These are phyloP conservation scores for Sesamia nonagrioides DNA, from an alignment of 1,140 invertebrate species.

Conservation along the genomic window DNA sequence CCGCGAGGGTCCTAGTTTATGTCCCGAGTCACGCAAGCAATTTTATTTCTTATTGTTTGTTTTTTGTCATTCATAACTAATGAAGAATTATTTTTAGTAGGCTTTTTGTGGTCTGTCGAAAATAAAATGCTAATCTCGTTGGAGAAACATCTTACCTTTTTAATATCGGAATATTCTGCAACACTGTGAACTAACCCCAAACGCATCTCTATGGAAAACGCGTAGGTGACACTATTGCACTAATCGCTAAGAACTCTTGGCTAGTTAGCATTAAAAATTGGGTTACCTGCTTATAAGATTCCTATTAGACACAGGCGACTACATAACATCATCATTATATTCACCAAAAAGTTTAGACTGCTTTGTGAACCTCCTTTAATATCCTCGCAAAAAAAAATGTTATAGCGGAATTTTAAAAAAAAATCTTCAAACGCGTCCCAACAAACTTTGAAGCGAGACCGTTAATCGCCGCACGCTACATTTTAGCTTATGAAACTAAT, in stretches of 20 bases:
- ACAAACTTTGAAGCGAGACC: constrained; percentile 9
- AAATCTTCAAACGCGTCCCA: constrained; percentile 25
- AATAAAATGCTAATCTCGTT: constrained; percentile 9
- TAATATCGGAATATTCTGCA: neutral
- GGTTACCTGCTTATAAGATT: constrained; percentile 27
- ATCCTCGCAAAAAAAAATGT: constrained; percentile 12
- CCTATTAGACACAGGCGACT: neutral
- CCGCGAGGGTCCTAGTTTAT: neutral
- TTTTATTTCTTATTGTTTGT: neutral
- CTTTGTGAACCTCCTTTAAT: neutral
- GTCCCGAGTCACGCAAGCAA: constrained; percentile 27
- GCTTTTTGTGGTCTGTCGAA: neutral
- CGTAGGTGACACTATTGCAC: constrained; percentile 16
- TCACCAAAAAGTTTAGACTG: neutral
- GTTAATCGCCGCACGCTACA: constrained; percentile 9
- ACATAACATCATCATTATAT: neutral
- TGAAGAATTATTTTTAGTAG: neutral
- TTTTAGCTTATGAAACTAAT: constrained; percentile 1
- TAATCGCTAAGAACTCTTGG: constrained; percentile 15
- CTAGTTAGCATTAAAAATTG: constrained; percentile 24
- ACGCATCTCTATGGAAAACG: neutral
- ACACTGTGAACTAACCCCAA: neutral
- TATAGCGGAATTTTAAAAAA: constrained; percentile 24
- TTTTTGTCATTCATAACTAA: constrained; percentile 6
- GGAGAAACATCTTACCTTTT: neutral